Conservation (phyloP, 2,113 vertebrate genomes). For the Morone chrysops region DNA sequence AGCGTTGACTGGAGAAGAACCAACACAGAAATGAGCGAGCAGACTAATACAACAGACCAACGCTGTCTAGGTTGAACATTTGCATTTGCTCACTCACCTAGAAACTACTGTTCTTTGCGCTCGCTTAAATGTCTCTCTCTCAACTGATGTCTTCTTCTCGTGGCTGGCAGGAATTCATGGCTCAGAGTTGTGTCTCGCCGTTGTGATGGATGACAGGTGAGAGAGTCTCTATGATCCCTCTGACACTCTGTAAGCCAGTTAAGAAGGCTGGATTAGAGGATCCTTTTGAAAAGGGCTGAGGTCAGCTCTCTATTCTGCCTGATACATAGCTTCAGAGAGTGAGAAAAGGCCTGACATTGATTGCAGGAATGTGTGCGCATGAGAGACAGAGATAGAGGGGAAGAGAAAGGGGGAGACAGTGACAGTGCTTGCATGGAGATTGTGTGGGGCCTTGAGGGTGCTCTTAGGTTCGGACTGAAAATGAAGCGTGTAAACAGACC, state of each 20-base stretch:
- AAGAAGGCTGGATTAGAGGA: conserved; percentile 84
- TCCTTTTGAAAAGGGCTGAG: conserved; percentile 79
- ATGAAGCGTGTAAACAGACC: not conserved
- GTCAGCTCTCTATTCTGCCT: conserved; percentile 72
- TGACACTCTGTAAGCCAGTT: conserved; percentile 86
- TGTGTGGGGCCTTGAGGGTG: conserved; percentile 35
- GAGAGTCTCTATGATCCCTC: conserved; percentile 77
- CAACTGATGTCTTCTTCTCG: conserved; percentile 12
- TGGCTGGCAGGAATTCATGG: conserved; percentile 31
- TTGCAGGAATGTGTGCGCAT: conserved; percentile 65
- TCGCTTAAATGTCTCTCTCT: conserved; percentile 18
- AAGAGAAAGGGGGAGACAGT: conserved; percentile 31
- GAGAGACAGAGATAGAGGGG: conserved; percentile 25
- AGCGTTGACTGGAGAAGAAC: not conserved
- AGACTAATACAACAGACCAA: conserved; percentile 18
- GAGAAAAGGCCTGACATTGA: conserved; percentile 63
- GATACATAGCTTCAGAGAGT: conserved; percentile 64
- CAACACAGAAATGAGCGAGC: not conserved
- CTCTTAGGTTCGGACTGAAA: not conserved
- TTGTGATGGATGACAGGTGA: conserved; percentile 85
- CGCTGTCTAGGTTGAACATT: not conserved
- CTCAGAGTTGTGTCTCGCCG: conserved; percentile 50
- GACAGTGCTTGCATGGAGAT: conserved; percentile 24
- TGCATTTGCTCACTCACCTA: not conserved
- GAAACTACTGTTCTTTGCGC: conserved; percentile 18